Conservation (phyloP, 2,113 vertebrate genomes). For the Bucco capensis region DNA sequence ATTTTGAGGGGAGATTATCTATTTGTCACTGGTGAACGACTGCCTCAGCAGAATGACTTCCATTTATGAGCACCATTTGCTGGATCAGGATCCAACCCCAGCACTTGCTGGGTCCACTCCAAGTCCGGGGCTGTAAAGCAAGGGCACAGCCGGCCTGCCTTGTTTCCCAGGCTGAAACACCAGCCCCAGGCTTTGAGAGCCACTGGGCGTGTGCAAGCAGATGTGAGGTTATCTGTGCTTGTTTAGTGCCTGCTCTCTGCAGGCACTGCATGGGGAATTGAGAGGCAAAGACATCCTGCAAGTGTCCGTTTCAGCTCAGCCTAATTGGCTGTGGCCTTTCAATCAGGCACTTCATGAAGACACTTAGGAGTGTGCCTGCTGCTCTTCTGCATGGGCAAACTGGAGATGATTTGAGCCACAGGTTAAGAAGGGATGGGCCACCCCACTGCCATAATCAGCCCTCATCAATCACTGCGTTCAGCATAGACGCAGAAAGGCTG, state of each 20-base stretch:
- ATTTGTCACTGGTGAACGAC: neutral
- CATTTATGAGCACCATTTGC: neutral
- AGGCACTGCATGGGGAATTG: neutral
- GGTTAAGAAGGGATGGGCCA: slow-evolving; percentile 11
- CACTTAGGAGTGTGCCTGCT: slow-evolving; percentile 26
- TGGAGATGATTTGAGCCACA: slow-evolving; percentile 9
- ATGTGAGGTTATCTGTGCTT: neutral
- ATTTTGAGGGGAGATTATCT: neutral
- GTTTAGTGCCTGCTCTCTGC: neutral
- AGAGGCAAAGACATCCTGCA: slow-evolving; percentile 15
- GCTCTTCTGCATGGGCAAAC: slow-evolving; percentile 50
- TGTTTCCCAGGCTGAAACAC: neutral
- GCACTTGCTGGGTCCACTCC: neutral
- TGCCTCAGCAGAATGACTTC: neutral
- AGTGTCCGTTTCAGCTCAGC: slow-evolving; percentile 31
- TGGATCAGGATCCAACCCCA: neutral
- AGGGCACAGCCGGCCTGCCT: neutral
- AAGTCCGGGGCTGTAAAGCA: accelerated
- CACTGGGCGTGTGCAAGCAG: neutral
- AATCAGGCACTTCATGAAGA: slow-evolving; percentile 43
- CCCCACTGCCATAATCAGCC: slow-evolving; percentile 16
- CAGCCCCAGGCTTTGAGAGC: accelerated
- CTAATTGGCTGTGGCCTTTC: slow-evolving; percentile 58
- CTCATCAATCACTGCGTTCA: slow-evolving; percentile 11
- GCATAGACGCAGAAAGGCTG: neutral